Base-by-base conservation (phyloP, 92 coral and sea anemone genomes). In the Palythoa caribaeorum region DNA sequence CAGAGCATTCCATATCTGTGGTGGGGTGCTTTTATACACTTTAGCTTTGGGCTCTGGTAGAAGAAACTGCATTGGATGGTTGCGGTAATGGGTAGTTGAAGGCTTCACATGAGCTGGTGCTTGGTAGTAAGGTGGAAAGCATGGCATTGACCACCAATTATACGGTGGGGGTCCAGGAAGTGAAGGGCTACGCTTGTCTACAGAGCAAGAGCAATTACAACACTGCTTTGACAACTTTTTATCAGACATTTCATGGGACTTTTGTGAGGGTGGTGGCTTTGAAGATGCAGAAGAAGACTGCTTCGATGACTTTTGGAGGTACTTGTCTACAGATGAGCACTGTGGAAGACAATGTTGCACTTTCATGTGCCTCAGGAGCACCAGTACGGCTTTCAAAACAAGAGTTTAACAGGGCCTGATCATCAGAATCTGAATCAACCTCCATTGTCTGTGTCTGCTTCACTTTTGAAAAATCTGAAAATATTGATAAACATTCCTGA, bases 371-470 rank as follows among this genome's bases (percentile, higher is more conserved):
- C 63, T 57, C 63, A 57, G 63, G 63, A 57, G 63, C 63, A 57
- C 65, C 65, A 57, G 65, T 57, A 57, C 65, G 15, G 65, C 65
- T 57, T 57, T 57, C 65, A 57, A 57, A 57, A 17, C 63, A 57
- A 57, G 65, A 57, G 65, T 57, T 57, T 57, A 57, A 57, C 65
- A 57, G 65, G 65, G 65, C 65, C 65, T 57, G 65, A 57, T 57
- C 65, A 57, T 57, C 65, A 57, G 65, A 57, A 57, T 57, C 65
- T 57, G 65, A 57, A 57, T 57, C 65, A 57, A 57, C 65, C 1
- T 57, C 65, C 2, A 57, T 57, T 3, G 4, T 57, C 16, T 57
- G 65, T 57, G 65, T 57, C 65, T 57, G 65, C 65, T 57, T 57
- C 65, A 57, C 65, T 57, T 57, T 57, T 57, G 65, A 57, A 57